Base-by-base conservation (phyloP, 2,888 invertebrate genomes). In the Polydrusus pterygomalis region DNA sequence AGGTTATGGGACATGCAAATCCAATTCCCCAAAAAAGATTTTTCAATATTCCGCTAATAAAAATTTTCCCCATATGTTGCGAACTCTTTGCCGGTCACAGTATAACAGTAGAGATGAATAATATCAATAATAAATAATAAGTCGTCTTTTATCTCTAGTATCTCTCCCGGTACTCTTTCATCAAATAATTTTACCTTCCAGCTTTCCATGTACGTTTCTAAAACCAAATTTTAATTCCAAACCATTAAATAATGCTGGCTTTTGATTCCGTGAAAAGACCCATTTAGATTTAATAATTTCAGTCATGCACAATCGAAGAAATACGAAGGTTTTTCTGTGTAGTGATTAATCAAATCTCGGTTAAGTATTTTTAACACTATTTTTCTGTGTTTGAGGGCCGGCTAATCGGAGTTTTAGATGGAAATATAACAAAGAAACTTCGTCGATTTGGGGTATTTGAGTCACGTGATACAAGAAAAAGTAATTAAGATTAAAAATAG, bases 181-280 rank as follows among this genome's bases (percentile, higher is more conserved):
- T n/a, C n/a, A n/a, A n/a, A n/a, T n/a, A n/a, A n/a, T n/a, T n/a
- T n/a, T n/a, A n/a, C n/a, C n/a, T n/a, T 18, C 18, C 15, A 6
- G 8, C 25, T 63, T 45, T 45, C 1, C 15, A 30, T 49, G 9
- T 58, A 58, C 69, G 38, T 64, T 63, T 49, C 30, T 30, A 70
- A 51, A 71, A 10, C 56, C 15, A 43, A 73, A 69, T 77, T 73
- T 77, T 77, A 77, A 77, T 77, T 77, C 58, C 40, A n/a, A 34
- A 64, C 47, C 63, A 64, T 71, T 72, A 71, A 76, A 72, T n/a
- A n/a, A n/a, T 62, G 49, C 65, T 38, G 34, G 40, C 63, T 56
- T 76, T 73, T 54, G 73, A 71, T 75, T 77, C 70, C 77, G 77
- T 77, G 77, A 74, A 77, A 70, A 73, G 77, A 69, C 64, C 69